Evolutionary conservation across 1,140 invertebrate species (phyloP).

Genomic region (Trichonephila clavata): DNA sequence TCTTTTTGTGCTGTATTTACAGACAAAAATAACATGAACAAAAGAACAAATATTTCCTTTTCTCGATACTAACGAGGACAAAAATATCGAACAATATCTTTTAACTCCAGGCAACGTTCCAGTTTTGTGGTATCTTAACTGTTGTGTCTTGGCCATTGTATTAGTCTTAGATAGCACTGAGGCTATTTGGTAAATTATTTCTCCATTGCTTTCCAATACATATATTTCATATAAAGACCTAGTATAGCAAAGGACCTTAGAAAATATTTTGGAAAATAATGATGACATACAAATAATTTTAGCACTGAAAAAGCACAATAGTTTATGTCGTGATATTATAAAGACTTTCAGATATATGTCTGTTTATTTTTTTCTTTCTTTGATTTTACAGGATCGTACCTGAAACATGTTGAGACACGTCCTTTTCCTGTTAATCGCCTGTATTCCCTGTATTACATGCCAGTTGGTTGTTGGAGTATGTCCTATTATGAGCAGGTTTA

Average conservation of each 20-base stretch:
- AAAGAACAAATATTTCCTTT: no score
- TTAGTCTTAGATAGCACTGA: constrained; percentile 1
- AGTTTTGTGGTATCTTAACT: not conserved
- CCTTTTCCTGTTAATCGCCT: not conserved
- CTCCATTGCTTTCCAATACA: not conserved
- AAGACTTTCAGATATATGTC: not conserved
- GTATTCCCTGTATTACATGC: not conserved
- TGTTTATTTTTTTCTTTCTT: not conserved
- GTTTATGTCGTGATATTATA: not conserved
- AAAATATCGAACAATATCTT: not conserved
- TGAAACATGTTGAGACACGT: not conserved
- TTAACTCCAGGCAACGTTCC: not conserved
- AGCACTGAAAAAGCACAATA: not conserved
- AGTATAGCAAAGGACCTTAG: not conserved
- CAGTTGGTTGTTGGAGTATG: constrained; percentile 10
- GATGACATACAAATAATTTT: not conserved
- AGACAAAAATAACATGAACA: no score
- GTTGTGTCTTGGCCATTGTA: not conserved
- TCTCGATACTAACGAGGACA: not conserved
- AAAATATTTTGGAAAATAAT: not conserved
- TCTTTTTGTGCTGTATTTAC: no score
- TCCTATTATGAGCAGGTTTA: not conserved
- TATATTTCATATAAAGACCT: not conserved
- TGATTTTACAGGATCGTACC: not conserved
- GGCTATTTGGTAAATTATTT: not conserved